phyloP scores from a whole-genome alignment of 2,888 invertebrate species.

The Chalcosyrphus nemorum region DNA sequence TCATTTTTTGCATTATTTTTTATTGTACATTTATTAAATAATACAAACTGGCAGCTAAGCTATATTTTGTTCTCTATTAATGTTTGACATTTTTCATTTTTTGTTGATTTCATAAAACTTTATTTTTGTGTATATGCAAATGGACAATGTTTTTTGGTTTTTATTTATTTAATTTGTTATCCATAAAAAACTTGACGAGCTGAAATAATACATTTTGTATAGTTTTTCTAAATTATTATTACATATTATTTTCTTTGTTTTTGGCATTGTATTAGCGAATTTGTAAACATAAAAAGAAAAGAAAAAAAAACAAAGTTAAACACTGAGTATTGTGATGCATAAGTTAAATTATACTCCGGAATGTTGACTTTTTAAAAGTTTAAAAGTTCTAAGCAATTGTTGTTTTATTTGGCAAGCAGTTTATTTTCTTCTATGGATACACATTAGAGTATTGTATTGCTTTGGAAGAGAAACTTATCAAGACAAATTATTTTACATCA shows the following conservation, averaged over 20 bases:
- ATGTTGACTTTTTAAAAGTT: slow-evolving; percentile 32
- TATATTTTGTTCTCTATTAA: slow-evolving; percentile 29
- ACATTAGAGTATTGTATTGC: neutral
- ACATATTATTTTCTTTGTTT: slow-evolving; percentile 23
- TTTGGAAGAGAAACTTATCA: neutral
- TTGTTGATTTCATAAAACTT: slow-evolving; percentile 11
- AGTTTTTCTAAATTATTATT: neutral
- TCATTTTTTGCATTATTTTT: slow-evolving; percentile 40
- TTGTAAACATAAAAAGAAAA: neutral
- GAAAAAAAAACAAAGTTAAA: neutral
- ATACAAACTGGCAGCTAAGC: slow-evolving; percentile 71
- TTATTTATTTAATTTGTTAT: slow-evolving; percentile 20
- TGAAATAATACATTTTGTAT: slow-evolving; percentile 23
- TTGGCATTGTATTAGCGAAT: slow-evolving; percentile 61
- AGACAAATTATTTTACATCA: slow-evolving; percentile 39
- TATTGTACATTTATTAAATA: slow-evolving; percentile 85
- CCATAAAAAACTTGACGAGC: slow-evolving; percentile 39
- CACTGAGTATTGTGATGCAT: slow-evolving; percentile 35
- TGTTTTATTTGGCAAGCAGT: slow-evolving; percentile 49
- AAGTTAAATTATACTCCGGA: slow-evolving; percentile 36
- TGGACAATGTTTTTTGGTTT: slow-evolving; percentile 47
- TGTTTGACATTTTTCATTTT: slow-evolving; percentile 32
- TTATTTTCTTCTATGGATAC: slow-evolving; percentile 21
- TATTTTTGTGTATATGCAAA: slow-evolving; percentile 39
- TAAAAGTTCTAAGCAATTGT: slow-evolving; percentile 24